These are phyloP conservation scores for Malacoraja senta DNA, from an alignment of 2,797 vertebrate genomes.

Conservation along the genomic window DNA sequence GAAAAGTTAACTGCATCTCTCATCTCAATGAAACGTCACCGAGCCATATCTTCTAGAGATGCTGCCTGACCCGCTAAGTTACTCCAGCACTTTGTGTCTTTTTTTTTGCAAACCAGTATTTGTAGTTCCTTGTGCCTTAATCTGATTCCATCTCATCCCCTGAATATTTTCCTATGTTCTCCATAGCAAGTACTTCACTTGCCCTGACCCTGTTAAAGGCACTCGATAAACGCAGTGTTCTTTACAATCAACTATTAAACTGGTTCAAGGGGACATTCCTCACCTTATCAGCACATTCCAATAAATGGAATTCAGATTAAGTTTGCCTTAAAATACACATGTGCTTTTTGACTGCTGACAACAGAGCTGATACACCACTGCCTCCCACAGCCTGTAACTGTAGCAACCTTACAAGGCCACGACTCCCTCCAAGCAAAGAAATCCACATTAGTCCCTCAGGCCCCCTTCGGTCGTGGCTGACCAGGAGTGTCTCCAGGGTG, in stretches of 20 bases:
- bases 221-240: background rate
- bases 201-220: background rate
- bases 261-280: background rate
- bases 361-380: background rate
- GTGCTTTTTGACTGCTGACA: background rate
- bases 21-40: too few relatives aligned
- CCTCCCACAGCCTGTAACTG: background rate
- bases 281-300: background rate
- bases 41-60: too few relatives aligned
- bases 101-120: too few relatives aligned
- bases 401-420: background rate
- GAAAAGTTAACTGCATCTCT: background rate
- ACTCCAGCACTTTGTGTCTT: too few relatives aligned
- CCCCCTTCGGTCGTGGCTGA: too few relatives aligned
- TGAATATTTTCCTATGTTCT: background rate
- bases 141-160: background rate
- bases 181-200: background rate
- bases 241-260: background rate
- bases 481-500: too few relatives aligned
- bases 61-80: too few relatives aligned
- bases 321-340: background rate
- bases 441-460: too few relatives aligned
- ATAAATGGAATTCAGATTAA: background rate
- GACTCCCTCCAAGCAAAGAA: background rate
- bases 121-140: too few relatives aligned